Percentiles rank a stretch among this genome's conserved stretches.
Evolutionary conservation across 2,888 invertebrate species (phyloP).

Genomic region (Gisinianus flammeolus): DNA sequence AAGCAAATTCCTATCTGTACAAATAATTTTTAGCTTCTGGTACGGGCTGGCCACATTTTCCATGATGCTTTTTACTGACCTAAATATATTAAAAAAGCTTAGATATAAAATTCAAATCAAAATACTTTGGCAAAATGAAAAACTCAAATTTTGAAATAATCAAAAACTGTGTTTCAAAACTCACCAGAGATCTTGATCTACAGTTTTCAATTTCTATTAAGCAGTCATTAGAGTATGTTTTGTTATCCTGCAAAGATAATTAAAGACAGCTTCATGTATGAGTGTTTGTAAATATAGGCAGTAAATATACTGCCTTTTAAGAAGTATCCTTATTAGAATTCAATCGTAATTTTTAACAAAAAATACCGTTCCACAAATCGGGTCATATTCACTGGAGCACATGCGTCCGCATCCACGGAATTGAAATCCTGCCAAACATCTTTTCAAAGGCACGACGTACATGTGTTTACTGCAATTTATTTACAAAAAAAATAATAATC

Average conservation of each 20-base stretch:
- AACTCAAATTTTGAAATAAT: neutral
- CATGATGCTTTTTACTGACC: conserved; percentile 76
- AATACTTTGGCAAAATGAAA: neutral
- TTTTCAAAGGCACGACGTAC: conserved; percentile 86
- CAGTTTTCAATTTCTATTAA: conserved; percentile 91
- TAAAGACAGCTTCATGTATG: too few relatives aligned
- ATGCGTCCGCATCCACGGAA: conserved; percentile 86
- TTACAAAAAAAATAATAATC: conserved; percentile 36
- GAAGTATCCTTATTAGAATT: neutral
- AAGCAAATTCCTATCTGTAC: conserved; percentile 63
- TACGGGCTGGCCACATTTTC: conserved; percentile 83
- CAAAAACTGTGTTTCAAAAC: conserved; percentile 2
- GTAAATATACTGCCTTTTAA: neutral
- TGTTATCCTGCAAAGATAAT: conserved; percentile 67
- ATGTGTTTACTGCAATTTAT: conserved; percentile 76
- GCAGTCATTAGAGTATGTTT: conserved; percentile 92
- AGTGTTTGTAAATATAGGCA: neutral
- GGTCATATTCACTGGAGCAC: conserved; percentile 84
- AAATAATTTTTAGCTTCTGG: conserved; percentile 83
- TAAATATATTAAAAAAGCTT: conserved; percentile 33
- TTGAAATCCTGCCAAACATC: conserved; percentile 82
- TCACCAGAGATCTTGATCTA: conserved; percentile 74
- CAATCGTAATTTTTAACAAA: conserved; percentile 70
- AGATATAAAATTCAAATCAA: conserved; percentile 18
- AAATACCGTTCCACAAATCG: conserved; percentile 94